These are phyloP conservation scores for Monochamus saltuarius DNA, from an alignment of 1,140 invertebrate genomes.

Conservation along the genomic window DNA sequence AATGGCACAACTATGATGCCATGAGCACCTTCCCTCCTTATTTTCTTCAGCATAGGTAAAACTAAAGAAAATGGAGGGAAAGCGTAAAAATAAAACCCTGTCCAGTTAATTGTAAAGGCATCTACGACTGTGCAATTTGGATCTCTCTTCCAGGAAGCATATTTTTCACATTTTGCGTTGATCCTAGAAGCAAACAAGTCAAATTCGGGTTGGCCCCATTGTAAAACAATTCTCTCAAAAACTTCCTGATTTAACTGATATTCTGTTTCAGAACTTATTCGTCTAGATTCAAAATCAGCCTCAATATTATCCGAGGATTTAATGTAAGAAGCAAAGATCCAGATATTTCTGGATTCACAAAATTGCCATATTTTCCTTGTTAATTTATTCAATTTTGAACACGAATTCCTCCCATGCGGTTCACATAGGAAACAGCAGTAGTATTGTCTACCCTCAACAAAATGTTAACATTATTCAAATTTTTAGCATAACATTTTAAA, in stretches of 20 bases:
- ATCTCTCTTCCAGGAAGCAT: conserved; percentile 14
- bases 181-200: conserved; percentile 6
- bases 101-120: conserved; percentile 1
- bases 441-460: background rate
- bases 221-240: background rate
- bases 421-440: conserved; percentile 3
- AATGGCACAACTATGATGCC: conserved; percentile 4
- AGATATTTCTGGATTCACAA: conserved; percentile 5
- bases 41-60: conserved; percentile 1
- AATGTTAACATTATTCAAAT: no score
- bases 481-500: conserved; percentile 16
- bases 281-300: conserved; percentile 10
- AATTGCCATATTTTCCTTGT: conserved; percentile 6
- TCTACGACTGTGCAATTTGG: background rate
- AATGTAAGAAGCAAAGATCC: background rate
- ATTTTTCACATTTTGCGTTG: conserved; percentile 10
- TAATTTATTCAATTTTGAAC: background rate
- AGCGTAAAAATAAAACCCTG: conserved; percentile 8
- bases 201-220: background rate
- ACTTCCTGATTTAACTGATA: background rate
- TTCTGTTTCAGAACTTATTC: conserved; percentile 3
- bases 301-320: background rate
- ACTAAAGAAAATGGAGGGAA: conserved; percentile 5
- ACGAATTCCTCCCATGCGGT: background rate
- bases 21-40: background rate